Evolutionary conservation across 2,888 invertebrate species (phyloP).

Genomic region (Drosophila ezoana): DNA sequence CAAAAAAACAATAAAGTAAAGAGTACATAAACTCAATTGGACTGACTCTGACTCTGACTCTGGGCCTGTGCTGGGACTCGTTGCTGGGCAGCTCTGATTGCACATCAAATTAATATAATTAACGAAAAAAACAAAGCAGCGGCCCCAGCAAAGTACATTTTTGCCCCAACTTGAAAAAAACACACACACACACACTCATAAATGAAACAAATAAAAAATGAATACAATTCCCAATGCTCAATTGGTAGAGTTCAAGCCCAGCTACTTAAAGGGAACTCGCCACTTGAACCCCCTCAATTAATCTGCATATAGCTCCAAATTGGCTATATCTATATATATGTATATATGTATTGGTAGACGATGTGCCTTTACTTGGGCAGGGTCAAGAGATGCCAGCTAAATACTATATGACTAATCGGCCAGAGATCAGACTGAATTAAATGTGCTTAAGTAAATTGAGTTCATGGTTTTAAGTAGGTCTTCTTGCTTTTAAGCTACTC

Average conservation of each 20-base stretch:
- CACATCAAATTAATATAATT: constrained; percentile 70
- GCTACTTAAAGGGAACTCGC: constrained; percentile 60
- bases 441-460: constrained; percentile 16
- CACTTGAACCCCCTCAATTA: constrained; percentile 68
- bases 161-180: constrained; percentile 35
- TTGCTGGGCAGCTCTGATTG: constrained; percentile 54
- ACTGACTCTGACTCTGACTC: too few species aligned
- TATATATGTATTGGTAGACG: background rate
- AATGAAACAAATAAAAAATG: constrained; percentile 17
- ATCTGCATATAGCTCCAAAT: constrained; percentile 58
- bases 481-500: background rate
- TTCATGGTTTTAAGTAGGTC: constrained; percentile 1
- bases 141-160: constrained; percentile 44
- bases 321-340: constrained; percentile 11
- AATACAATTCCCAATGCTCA: constrained; percentile 57
- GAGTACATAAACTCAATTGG: constrained; percentile 40
- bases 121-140: constrained; percentile 57
- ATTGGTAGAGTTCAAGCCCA: constrained; percentile 69
- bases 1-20: background rate
- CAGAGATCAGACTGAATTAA: constrained; percentile 35
- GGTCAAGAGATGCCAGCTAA: constrained; percentile 27
- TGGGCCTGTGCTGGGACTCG: background rate
- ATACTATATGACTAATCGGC: constrained; percentile 24
- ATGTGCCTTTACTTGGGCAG: constrained; percentile 29
- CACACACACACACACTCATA: constrained; percentile 19